Percentiles rank a stretch among this genome's conserved stretches.
Conservation (phyloP, 2,888 invertebrate species). For the Amaurobius ferox region DNA sequence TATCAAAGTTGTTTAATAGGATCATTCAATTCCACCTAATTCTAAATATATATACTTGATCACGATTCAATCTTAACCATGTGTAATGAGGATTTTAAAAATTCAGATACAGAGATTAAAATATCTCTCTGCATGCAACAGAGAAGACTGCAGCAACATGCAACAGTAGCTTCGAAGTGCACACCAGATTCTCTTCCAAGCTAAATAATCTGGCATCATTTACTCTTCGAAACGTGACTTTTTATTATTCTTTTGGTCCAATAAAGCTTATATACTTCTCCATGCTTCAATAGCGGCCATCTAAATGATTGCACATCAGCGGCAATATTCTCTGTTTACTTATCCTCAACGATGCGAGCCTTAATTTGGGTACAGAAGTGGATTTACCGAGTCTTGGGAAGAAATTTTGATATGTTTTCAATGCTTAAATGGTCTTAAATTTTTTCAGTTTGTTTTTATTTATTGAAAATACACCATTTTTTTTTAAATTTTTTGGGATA, state of each 20-base stretch:
- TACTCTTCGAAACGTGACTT: conserved; percentile 12
- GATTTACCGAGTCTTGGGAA: background rate
- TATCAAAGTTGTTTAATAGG: too few species aligned
- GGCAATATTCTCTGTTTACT: background rate
- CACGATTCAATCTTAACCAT: too few species aligned
- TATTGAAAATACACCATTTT: too few species aligned
- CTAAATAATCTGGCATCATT: conserved; percentile 64
- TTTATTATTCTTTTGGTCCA: background rate
- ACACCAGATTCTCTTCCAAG: conserved; percentile 42
- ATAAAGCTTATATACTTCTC: conserved; percentile 7
- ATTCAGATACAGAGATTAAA: too few species aligned
- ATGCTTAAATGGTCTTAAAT: background rate
- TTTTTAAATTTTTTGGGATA: too few species aligned
- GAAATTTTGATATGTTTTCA: background rate
- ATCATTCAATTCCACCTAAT: too few species aligned
- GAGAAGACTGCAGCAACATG: background rate
- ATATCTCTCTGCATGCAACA: too few species aligned
- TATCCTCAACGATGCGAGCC: background rate
- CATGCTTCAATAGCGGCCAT: background rate
- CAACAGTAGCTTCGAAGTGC: conserved; percentile 41
- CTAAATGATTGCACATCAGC: conserved; percentile 9
- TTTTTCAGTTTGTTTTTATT: too few species aligned
- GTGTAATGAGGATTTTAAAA: too few species aligned
- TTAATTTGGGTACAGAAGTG: background rate
- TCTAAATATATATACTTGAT: too few species aligned